These are phyloP conservation scores for Sylvicola fuscatus DNA, from an alignment of 2,888 invertebrate species.

Conservation along the genomic window DNA sequence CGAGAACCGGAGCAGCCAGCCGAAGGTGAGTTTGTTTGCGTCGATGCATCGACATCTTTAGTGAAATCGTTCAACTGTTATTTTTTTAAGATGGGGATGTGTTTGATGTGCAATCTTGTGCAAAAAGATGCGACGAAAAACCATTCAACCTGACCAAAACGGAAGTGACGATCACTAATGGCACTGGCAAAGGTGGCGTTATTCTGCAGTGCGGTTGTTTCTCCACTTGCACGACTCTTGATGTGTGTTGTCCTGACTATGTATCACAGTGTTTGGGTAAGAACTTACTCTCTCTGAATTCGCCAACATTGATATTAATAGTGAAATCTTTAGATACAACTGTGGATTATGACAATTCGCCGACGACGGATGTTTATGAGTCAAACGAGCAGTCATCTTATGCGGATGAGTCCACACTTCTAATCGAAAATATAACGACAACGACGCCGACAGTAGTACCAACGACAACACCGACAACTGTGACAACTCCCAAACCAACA, in stretches of 20 bases:
- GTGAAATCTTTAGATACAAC: no score
- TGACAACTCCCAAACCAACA: neutral
- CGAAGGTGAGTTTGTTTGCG: neutral
- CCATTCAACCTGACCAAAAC: neutral
- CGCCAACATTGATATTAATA: no score
- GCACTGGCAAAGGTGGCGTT: conserved; percentile 8
- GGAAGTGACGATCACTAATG: conserved; percentile 3
- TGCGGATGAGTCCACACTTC: no score
- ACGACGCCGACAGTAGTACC: neutral
- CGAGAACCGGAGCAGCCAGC: no score
- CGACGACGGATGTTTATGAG: no score
- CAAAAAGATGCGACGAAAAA: conserved; percentile 26
- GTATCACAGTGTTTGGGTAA: conserved; percentile 30
- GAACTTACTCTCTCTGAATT: no score
- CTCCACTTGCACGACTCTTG: conserved; percentile 28
- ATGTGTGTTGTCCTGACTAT: conserved; percentile 48
- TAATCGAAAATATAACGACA: neutral
- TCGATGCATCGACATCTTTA: no score
- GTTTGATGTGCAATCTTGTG: conserved; percentile 29
- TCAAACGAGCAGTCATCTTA: no score
- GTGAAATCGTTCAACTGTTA: no score
- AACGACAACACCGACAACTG: neutral
- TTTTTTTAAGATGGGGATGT: conserved; percentile 10
- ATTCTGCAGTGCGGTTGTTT: conserved; percentile 35
- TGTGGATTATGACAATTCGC: no score